A percentile compares a stretch with the other conserved stretches of the same genome.
Conservation (phyloP, 2,888 invertebrate genomes). For the Melipona bicolor region DNA sequence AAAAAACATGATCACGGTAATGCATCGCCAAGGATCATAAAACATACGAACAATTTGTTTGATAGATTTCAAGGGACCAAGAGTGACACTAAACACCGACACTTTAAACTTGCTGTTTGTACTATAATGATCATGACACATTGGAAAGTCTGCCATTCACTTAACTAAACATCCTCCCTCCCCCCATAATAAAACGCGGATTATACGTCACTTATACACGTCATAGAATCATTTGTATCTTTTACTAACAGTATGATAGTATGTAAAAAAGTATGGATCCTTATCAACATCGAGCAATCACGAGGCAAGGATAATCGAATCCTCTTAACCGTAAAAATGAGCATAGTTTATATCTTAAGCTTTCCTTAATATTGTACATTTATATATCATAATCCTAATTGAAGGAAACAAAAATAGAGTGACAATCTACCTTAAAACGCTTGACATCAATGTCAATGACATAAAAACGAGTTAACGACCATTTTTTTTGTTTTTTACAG, state of each 20-base stretch:
- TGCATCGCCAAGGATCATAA: conserved; percentile 25
- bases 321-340: conserved; percentile 11
- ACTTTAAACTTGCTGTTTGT: conserved; percentile 69
- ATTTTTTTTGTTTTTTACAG: conserved; percentile 53
- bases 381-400: conserved; percentile 5
- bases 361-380: conserved; percentile 28
- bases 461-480: conserved; percentile 63
- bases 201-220: conserved; percentile 11
- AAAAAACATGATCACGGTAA: conserved; percentile 33
- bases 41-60: conserved; percentile 33
- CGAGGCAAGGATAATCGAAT: conserved; percentile 28
- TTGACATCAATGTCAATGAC: conserved; percentile 55
- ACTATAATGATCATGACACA: conserved; percentile 66
- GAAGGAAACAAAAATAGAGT: conserved; percentile 12
- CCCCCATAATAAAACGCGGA: conserved; percentile 15
- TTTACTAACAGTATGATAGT: conserved; percentile 43
- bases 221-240: conserved; percentile 19
- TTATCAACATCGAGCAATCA: conserved; percentile 47
- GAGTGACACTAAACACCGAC: conserved; percentile 68
- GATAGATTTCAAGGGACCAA: conserved; percentile 31
- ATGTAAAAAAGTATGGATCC: conserved; percentile 54
- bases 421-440: conserved; percentile 42
- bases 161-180: conserved; percentile 29
- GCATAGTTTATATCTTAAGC: conserved; percentile 33
- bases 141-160: conserved; percentile 53